Percentiles rank a stretch among this genome's conserved stretches.
These are phyloP conservation scores for Helostoma temminkii DNA, from an alignment of 2,797 vertebrate genomes.

Conservation along the genomic window DNA sequence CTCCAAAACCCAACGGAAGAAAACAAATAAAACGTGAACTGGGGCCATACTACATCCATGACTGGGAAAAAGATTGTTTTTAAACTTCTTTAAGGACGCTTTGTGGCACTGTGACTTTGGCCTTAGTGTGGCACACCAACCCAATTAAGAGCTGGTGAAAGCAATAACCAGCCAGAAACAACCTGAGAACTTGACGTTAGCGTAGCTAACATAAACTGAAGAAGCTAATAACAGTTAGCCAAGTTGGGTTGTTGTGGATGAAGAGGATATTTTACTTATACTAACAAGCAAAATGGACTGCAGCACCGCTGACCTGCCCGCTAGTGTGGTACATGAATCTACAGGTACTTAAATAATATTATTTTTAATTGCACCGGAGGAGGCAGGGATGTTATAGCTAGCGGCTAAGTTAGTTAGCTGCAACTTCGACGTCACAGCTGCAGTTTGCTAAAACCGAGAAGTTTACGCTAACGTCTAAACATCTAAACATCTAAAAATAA, in stretches of 20 bases:
- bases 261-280: background rate
- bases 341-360: slow-evolving; percentile 37
- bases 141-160: too few relatives aligned
- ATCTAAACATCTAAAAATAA: background rate
- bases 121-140: background rate
- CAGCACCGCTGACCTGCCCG: slow-evolving; percentile 14
- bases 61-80: background rate
- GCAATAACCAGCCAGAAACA: background rate
- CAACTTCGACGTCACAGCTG: background rate
- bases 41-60: background rate
- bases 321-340: background rate
- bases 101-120: background rate
- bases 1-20: slow-evolving; percentile 20
- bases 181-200: background rate
- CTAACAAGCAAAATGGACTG: slow-evolving; percentile 49
- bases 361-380: background rate
- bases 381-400: background rate
- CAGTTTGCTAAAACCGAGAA: too few relatives aligned
- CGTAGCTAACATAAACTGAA: background rate
- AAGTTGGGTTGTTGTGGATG: slow-evolving; percentile 25
- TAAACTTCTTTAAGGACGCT: background rate
- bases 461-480: too few relatives aligned
- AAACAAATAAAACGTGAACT: slow-evolving; percentile 19
- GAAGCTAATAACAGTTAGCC: background rate
- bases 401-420: slow-evolving; percentile 20